These are phyloP conservation scores for Drosophila recens DNA, from an alignment of 2,888 invertebrate genomes.

Conservation along the genomic window DNA sequence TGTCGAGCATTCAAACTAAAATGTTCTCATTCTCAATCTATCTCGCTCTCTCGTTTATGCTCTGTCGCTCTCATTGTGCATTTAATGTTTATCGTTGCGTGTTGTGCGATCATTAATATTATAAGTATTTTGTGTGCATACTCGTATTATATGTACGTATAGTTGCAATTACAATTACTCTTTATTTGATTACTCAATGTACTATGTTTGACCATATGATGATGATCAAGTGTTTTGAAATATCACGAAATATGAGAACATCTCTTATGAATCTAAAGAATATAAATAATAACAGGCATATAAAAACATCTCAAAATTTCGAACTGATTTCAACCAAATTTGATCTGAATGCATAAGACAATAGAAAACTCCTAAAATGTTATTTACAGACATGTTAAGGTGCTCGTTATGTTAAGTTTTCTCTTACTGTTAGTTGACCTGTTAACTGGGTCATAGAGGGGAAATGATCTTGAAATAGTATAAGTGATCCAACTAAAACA, in stretches of 20 bases:
- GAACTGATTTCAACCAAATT: too few relatives aligned
- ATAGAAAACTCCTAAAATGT: too few relatives aligned
- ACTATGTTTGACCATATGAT: neutral
- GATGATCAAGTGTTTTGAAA: neutral
- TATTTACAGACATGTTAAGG: too few relatives aligned
- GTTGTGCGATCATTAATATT: slow-evolving; percentile 15
- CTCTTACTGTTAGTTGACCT: too few relatives aligned
- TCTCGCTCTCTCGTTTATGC: slow-evolving; percentile 11
- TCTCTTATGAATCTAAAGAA: neutral
- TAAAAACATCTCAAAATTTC: too few relatives aligned
- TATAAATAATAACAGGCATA: too few relatives aligned
- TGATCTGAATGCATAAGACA: too few relatives aligned
- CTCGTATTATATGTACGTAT: neutral
- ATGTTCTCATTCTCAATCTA: slow-evolving; percentile 24
- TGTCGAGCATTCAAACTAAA: slow-evolving; percentile 23
- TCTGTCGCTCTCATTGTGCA: slow-evolving; percentile 8
- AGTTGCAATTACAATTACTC: neutral
- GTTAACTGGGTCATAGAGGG: too few relatives aligned
- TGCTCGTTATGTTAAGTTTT: too few relatives aligned
- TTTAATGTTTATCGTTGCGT: slow-evolving; percentile 37
- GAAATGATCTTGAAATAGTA: too few relatives aligned
- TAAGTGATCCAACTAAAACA: too few relatives aligned
- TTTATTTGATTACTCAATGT: neutral
- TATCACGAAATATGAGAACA: neutral
- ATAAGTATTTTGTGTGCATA: neutral